These are phyloP conservation scores for Pinna nobilis DNA, from an alignment of 1,140 invertebrate genomes.

Conservation along the genomic window DNA sequence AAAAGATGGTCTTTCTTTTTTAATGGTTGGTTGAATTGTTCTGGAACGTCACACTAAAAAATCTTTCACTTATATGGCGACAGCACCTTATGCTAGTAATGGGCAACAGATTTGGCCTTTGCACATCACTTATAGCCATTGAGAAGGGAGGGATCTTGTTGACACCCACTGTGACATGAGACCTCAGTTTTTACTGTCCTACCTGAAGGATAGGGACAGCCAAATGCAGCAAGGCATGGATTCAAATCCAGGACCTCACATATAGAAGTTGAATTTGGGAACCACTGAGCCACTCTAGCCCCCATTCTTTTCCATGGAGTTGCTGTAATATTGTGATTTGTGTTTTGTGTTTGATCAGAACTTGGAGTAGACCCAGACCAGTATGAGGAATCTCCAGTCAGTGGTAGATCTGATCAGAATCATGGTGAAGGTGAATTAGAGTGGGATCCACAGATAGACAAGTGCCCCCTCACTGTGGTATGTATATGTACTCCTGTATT, in stretches of 20 bases:
- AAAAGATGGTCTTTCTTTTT: neutral
- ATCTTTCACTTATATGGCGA: no score
- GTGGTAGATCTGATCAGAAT: neutral
- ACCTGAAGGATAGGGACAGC: neutral
- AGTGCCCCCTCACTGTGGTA: constrained; percentile 51
- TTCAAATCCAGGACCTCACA: neutral
- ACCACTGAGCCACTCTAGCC: neutral
- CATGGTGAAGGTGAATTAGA: constrained; percentile 48
- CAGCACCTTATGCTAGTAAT: no score
- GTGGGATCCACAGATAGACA: constrained; percentile 50
- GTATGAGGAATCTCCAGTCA: constrained; percentile 5
- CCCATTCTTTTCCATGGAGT: neutral
- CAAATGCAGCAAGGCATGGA: neutral
- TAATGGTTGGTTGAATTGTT: neutral
- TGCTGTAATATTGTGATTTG: neutral
- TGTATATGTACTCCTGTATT: no score
- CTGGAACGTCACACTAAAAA: no score
- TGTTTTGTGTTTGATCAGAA: constrained; percentile 9
- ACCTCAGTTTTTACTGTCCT: neutral
- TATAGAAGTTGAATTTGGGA: neutral
- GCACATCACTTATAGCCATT: no score
- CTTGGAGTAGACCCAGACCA: constrained; percentile 23
- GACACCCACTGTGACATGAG: neutral
- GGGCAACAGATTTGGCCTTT: no score
- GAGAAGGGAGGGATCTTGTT: no score